Evolutionary conservation across 2,113 vertebrate genomes (phyloP).

Genomic region (Motacilla tschutschensis): DNA sequence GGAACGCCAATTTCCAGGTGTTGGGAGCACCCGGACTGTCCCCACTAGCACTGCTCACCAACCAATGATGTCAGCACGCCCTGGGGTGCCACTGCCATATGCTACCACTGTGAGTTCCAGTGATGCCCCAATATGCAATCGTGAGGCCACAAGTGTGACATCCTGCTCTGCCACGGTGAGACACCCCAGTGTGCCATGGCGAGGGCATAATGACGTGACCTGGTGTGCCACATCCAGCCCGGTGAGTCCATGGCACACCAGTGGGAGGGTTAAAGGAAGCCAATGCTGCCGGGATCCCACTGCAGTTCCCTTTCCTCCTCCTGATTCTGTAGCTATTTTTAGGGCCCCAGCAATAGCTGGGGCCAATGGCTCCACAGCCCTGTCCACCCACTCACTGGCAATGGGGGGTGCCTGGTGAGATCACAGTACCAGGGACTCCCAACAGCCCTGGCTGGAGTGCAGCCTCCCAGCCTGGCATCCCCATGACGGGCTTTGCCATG

Average conservation of each 20-base stretch:
- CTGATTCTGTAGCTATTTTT: constrained; percentile 26
- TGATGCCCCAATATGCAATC: not conserved
- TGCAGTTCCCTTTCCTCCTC: constrained; percentile 25
- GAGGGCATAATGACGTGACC: not conserved
- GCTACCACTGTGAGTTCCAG: not conserved
- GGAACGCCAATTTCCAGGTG: not conserved
- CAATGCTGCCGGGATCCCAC: not conserved
- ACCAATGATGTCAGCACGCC: fast-evolving
- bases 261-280: constrained; percentile 20
- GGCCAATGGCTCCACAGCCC: not conserved
- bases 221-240: not conserved
- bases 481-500: fast-evolving
- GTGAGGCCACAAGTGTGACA: not conserved
- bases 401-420: not conserved
- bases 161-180: no score
- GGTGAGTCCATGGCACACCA: fast-evolving
- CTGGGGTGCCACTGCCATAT: fast-evolving
- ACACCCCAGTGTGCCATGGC: not conserved
- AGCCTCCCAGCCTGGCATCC: not conserved
- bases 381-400: not conserved
- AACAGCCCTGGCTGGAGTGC: fast-evolving
- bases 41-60: not conserved
- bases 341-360: not conserved
- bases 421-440: not conserved
- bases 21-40: not conserved